Conservation (phyloP, 37 sponge, comb jelly and placozoan species). For the Hormiphora californensis region DNA sequence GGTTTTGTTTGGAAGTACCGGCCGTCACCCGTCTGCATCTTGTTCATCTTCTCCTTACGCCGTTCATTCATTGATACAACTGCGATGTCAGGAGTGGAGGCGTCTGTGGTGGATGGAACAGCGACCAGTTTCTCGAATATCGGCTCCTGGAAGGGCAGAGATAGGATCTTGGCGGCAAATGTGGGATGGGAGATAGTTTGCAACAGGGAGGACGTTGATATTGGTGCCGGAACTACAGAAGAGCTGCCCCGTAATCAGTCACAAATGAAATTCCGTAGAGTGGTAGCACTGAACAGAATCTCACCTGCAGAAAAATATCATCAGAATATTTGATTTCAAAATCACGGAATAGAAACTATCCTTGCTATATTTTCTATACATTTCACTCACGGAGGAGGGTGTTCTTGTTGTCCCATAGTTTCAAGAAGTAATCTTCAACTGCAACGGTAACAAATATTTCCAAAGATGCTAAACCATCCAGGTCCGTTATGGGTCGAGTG, state of each 20-base stretch:
- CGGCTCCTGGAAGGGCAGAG: no score
- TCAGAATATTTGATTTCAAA: not conserved
- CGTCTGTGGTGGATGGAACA: not conserved
- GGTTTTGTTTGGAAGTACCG: no score
- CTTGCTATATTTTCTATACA: not conserved
- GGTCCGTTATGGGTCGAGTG: not conserved
- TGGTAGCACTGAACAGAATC: conserved; percentile 39
- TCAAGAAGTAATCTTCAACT: conserved; percentile 25
- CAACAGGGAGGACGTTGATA: conserved; percentile 22
- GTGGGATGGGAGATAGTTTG: conserved; percentile 44
- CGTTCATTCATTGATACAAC: not conserved
- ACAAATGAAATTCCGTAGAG: conserved; percentile 24
- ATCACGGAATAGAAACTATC: not conserved
- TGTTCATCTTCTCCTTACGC: conserved; percentile 44
- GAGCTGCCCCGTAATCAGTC: conserved; percentile 17
- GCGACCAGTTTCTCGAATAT: no score
- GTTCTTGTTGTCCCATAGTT: conserved; percentile 38
- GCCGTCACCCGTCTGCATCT: conserved; percentile 21
- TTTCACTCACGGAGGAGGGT: not conserved
- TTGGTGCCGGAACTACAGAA: conserved; percentile 14
- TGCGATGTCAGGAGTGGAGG: not conserved
- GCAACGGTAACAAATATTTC: conserved; percentile 38
- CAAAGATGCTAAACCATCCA: not conserved
- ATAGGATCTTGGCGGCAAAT: no score
- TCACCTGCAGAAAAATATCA: not conserved